Evolutionary conservation across 2,888 invertebrate species (phyloP).

Genomic region (Cataglyphis altisquamis): DNA sequence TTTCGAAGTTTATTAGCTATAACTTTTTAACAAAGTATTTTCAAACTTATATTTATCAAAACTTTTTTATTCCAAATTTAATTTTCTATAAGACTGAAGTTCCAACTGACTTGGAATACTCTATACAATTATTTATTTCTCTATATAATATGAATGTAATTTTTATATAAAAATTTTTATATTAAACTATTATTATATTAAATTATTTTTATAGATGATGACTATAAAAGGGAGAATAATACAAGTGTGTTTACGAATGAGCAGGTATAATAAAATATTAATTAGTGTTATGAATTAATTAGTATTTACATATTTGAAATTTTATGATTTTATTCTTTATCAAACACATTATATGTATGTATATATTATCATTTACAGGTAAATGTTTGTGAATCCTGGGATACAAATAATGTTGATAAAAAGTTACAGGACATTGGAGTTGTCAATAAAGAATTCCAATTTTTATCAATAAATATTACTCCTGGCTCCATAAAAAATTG

Average conservation of each 20-base stretch:
- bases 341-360: background rate
- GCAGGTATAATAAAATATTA: slow-evolving; percentile 57
- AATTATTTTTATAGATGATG: slow-evolving; percentile 51
- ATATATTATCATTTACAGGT: slow-evolving; percentile 33
- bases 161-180: slow-evolving; percentile 29
- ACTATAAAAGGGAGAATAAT: slow-evolving; percentile 54
- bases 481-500: slow-evolving; percentile 78
- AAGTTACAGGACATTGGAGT: background rate
- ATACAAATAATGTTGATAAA: background rate
- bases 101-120: too few species aligned
- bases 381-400: slow-evolving; percentile 13
- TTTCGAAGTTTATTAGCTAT: too few species aligned
- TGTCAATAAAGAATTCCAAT: slow-evolving; percentile 33
- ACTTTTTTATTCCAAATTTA: too few species aligned
- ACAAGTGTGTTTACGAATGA: slow-evolving; percentile 8
- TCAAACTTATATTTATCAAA: too few species aligned
- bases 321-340: background rate
- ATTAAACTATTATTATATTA: background rate
- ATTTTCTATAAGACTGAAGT: too few species aligned
- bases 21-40: too few species aligned
- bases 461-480: slow-evolving; percentile 74
- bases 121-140: background rate
- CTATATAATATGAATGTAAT: background rate
- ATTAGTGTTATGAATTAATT: background rate
- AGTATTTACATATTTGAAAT: background rate